Conservation (phyloP, 2,113 vertebrate species). For the Notiomystis cincta region DNA sequence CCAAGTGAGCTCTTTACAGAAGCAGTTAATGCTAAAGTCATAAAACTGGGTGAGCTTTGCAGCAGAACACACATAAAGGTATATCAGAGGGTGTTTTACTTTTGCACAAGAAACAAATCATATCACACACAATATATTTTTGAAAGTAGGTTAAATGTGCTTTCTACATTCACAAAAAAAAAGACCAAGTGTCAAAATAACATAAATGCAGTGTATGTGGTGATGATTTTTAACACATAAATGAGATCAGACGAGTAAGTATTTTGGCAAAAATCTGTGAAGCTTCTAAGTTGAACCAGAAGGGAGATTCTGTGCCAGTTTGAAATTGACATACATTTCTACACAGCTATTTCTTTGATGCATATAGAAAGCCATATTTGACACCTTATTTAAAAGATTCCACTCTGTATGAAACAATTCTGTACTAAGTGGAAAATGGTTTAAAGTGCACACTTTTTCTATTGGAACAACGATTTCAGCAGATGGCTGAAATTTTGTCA, state of each 20-base stretch:
- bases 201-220: background rate
- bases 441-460: background rate
- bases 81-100: background rate
- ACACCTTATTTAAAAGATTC: conserved; percentile 27
- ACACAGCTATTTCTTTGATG: background rate
- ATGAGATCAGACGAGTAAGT: background rate
- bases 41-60: background rate
- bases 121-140: background rate
- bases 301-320: background rate
- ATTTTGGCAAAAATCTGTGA: background rate
- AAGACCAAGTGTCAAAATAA: background rate
- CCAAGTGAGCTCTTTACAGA: background rate
- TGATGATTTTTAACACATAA: background rate
- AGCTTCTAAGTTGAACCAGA: background rate
- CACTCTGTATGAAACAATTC: background rate
- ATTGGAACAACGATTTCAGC: background rate
- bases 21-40: background rate
- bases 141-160: background rate
- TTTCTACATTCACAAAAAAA: background rate
- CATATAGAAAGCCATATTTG: background rate
- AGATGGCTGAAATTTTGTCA: background rate
- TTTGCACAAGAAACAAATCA: background rate
- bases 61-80: background rate
- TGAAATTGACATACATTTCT: background rate
- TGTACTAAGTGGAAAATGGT: background rate